Percentiles rank a stretch among this genome's conserved stretches.
phyloP scores from a whole-genome alignment of 2,888 invertebrate species.

The Portevinia maculata region DNA sequence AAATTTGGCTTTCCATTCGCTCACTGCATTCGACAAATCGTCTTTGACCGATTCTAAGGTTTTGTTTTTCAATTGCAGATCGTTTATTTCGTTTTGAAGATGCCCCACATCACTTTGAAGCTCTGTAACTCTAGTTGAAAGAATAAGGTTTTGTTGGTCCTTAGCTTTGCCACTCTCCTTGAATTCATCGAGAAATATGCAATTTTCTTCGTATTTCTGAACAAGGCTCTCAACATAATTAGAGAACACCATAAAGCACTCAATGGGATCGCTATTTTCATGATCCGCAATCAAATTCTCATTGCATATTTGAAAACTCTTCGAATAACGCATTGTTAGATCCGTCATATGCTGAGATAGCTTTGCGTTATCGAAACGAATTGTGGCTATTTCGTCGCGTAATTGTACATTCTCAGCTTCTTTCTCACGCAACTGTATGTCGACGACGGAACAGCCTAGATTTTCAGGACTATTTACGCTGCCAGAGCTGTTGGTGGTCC shows the following conservation, averaged over 20 bases:
- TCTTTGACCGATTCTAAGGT: constrained; percentile 22
- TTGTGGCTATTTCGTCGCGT: constrained; percentile 74
- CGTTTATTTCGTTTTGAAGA: constrained; percentile 34
- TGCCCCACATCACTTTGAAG: background rate
- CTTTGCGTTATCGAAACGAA: constrained; percentile 75
- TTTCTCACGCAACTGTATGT: constrained; percentile 81
- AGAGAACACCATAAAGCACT: constrained; percentile 76
- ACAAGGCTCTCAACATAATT: constrained; percentile 76
- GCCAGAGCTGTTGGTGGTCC: constrained; percentile 75
- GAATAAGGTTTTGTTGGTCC: constrained; percentile 62
- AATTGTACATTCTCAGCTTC: constrained; percentile 79
- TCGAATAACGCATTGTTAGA: constrained; percentile 59
- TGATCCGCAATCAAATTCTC: constrained; percentile 68
- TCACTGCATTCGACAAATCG: constrained; percentile 17
- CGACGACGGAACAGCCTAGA: constrained; percentile 80
- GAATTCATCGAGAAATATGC: constrained; percentile 63
- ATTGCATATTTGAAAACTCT: constrained; percentile 72
- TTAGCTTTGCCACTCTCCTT: constrained; percentile 55
- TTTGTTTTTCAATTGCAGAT: constrained; percentile 25
- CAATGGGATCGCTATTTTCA: constrained; percentile 64
- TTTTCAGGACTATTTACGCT: constrained; percentile 80
- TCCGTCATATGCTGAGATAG: constrained; percentile 75
- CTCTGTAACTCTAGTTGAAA: constrained; percentile 37
- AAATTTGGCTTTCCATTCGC: constrained; percentile 31
- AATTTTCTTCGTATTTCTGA: constrained; percentile 73